phyloP scores from a whole-genome alignment of 2,113 vertebrate genomes.

The Saguinus midas region DNA sequence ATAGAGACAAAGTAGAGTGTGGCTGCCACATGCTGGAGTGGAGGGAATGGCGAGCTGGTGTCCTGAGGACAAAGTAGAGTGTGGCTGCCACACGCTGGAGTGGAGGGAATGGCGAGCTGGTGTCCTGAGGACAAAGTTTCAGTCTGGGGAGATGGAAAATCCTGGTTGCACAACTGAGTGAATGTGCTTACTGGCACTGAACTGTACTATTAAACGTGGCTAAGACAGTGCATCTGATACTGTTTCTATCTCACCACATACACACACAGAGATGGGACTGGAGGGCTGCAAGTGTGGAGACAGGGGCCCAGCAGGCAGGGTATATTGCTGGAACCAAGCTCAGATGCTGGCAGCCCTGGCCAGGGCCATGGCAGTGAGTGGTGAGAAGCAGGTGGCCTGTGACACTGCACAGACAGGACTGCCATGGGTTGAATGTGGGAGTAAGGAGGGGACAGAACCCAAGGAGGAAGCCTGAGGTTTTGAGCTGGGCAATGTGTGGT shows the following conservation, averaged over 20 bases:
- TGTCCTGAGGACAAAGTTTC: background rate
- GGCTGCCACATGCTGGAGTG: background rate
- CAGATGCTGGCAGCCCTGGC: background rate
- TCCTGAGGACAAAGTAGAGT: background rate
- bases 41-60: background rate
- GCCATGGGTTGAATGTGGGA: background rate
- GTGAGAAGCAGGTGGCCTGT: background rate
- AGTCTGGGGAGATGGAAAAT: background rate
- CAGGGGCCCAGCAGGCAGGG: no score
- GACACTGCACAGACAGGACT: background rate
- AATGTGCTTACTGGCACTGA: background rate
- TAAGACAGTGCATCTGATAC: background rate
- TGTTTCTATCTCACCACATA: background rate
- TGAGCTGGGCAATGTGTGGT: background rate
- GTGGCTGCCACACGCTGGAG: background rate
- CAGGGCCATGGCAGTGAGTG: background rate
- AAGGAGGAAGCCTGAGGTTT: background rate
- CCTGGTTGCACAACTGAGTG: background rate
- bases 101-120: background rate
- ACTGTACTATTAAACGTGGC: background rate
- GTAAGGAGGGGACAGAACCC: background rate
- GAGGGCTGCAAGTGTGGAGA: background rate
- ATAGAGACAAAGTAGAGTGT: background rate
- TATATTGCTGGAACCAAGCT: background rate
- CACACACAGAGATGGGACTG: background rate